Conservation (phyloP, 2,113 vertebrate species). For the Syngnathus floridae region DNA sequence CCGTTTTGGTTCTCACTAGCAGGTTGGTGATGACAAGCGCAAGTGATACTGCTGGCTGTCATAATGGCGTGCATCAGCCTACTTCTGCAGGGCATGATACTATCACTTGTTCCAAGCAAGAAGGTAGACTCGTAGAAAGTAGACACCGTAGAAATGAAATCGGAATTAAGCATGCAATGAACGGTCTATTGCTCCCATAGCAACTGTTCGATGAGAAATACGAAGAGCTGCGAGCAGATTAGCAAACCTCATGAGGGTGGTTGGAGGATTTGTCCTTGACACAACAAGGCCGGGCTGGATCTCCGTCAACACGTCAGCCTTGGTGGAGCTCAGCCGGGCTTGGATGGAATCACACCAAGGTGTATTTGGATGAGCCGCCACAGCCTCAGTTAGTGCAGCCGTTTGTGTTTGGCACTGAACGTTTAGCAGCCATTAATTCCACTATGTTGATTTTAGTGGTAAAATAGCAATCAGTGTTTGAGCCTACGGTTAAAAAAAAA, state of each 20-base stretch:
- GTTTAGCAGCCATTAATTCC: slow-evolving; percentile 46
- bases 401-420: slow-evolving; percentile 28
- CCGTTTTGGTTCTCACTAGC: slow-evolving; percentile 28
- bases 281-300: slow-evolving; percentile 33
- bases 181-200: slow-evolving; percentile 3
- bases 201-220: slow-evolving; percentile 14
- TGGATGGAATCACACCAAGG: slow-evolving; percentile 55
- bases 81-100: slow-evolving; percentile 9
- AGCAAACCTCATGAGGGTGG: slow-evolving; percentile 18
- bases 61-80: slow-evolving; percentile 26
- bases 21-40: slow-evolving; percentile 33
- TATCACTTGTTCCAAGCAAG: slow-evolving; percentile 26
- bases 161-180: slow-evolving; percentile 17
- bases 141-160: slow-evolving; percentile 20
- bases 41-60: slow-evolving; percentile 23
- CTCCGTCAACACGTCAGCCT: slow-evolving; percentile 66
- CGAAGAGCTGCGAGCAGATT: slow-evolving; percentile 17
- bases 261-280: slow-evolving; percentile 29
- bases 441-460: slow-evolving; percentile 50
- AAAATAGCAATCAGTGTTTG: slow-evolving; percentile 58
- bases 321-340: slow-evolving; percentile 38
- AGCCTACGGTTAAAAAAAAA: slow-evolving; percentile 41
- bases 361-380: slow-evolving; percentile 38
- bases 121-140: slow-evolving; percentile 3
- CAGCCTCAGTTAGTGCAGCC: slow-evolving; percentile 51